phyloP scores from a whole-genome alignment of 2,113 vertebrate species.

The Hippoglossus stenolepis region DNA sequence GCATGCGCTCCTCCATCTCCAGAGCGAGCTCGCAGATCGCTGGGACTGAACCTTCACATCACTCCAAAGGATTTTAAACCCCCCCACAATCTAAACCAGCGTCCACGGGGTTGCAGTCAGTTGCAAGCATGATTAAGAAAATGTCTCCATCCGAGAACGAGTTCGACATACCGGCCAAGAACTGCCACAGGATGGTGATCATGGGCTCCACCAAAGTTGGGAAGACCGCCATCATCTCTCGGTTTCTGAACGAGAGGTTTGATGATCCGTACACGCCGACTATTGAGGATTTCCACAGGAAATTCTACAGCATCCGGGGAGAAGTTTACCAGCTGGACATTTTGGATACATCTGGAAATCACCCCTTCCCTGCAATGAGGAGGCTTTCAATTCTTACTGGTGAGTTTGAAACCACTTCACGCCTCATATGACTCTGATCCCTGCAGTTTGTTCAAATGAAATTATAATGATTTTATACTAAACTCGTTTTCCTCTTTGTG shows the following conservation, averaged over 20 bases:
- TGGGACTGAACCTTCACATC: neutral
- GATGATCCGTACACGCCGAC: constrained; percentile 98
- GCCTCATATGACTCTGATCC: too few relatives aligned
- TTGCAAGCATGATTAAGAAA: constrained; percentile 94
- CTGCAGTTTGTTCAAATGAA: too few relatives aligned
- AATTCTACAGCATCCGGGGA: constrained; percentile 96
- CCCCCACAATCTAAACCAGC: too few relatives aligned
- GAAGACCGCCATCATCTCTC: constrained; percentile 96
- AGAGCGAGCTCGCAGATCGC: constrained; percentile 4
- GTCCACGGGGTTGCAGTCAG: constrained; percentile 1
- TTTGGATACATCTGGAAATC: constrained; percentile 96
- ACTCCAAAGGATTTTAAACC: neutral
- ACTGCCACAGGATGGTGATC: constrained; percentile 97
- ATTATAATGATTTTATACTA: neutral
- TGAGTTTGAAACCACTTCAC: constrained; percentile 66
- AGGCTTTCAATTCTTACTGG: constrained; percentile 98
- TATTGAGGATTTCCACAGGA: constrained; percentile 98
- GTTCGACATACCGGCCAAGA: constrained; percentile 93
- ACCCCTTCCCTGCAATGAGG: constrained; percentile 96
- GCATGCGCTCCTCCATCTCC: constrained; percentile 16
- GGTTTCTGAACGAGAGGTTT: constrained; percentile 94
- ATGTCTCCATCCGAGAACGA: constrained; percentile 90
- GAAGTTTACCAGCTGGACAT: constrained; percentile 97
- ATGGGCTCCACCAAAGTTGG: constrained; percentile 98
- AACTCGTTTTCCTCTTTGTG: constrained; percentile 26